Base-by-base conservation (phyloP, 2,113 vertebrate species). In the Eublepharis macularius region DNA sequence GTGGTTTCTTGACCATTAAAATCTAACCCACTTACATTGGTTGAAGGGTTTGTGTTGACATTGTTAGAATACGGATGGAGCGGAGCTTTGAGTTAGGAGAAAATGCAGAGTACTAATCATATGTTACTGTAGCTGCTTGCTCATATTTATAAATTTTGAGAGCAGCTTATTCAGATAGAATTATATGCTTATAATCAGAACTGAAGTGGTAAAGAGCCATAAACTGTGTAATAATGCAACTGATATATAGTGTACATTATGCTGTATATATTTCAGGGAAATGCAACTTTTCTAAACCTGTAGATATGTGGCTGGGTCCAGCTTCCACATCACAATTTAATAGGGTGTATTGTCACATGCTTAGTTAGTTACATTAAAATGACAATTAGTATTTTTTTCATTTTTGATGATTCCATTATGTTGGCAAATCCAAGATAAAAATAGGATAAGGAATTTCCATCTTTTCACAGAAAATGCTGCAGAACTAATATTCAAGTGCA, bases 31-130 rank as follows among this genome's bases (percentile, higher is more conserved):
- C 4, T 66, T 32, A 90, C 85, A 45, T 86, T 19, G 70, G 81
- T 83, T 7, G 63, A 12, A 85, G 41, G 70, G 26, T 80, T 85
- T 16, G 26, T 91, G 39, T 41, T 84, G 5, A 69, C 41, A 57
- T 79, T 17, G 76, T 88, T 41, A 77, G 79, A 17, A 54, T 69
- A 82, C 36, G 70, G 26, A 80, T 89, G 47, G 86, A 12, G 60
- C 39, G 85, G 16, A 84, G 80, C 66, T 63, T 82, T 47, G 17
- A 13, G 75, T 84, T 78, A 86, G 72, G 36, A 51, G 63, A 66
- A 60, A 60, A 0, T 72, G 76, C 81, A 81, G 2, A 39, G 66
- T 68, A 80, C 80, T 21, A 41, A 81, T 88, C 77, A 78, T 43
- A 1, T 41, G 21, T 36, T 60, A 54, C 19, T 70, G 26, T 5